Conservation (phyloP, 2,113 vertebrate species). For the Syngnathoides biaculeatus region DNA sequence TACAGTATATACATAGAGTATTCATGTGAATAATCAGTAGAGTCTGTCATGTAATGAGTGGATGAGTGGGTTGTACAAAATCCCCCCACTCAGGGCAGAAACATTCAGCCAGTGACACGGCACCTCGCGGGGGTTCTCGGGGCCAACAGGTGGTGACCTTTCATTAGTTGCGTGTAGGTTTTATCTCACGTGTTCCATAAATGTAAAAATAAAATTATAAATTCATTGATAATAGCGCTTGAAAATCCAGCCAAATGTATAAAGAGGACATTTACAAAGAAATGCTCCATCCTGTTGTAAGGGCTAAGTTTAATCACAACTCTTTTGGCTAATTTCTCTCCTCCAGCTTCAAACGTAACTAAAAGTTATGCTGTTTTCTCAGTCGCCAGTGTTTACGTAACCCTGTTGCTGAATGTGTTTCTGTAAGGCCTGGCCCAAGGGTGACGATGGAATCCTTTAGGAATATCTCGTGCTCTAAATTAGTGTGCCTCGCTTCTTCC, state of each 20-base stretch:
- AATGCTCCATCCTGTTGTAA: constrained; percentile 11
- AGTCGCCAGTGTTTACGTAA: constrained; percentile 54
- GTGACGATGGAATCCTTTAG: constrained; percentile 45
- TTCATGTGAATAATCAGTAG: too few relatives aligned
- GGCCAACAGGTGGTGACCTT: neutral
- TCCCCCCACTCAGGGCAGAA: too few relatives aligned
- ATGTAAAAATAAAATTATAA: too few relatives aligned
- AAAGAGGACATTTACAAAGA: neutral
- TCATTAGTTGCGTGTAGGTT: neutral
- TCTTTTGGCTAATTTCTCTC: constrained; percentile 14
- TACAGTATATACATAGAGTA: too few relatives aligned
- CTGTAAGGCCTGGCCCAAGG: constrained; percentile 50
- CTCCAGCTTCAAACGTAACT: constrained; percentile 18
- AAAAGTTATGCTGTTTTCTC: constrained; percentile 42
- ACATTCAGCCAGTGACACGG: too few relatives aligned
- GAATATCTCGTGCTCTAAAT: constrained; percentile 46
- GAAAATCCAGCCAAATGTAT: too few relatives aligned
- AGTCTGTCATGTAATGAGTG: too few relatives aligned
- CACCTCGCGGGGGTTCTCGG: too few relatives aligned
- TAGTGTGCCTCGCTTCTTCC: constrained; percentile 14
- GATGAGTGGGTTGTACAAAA: too few relatives aligned
- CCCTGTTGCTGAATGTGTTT: constrained; percentile 56
- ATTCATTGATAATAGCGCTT: too few relatives aligned
- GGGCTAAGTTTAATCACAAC: constrained; percentile 17
- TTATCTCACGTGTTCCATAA: neutral